These are phyloP conservation scores for Spongilla lacustris DNA, from an alignment of 37 sponge, comb jelly and placozoan genomes.

Conservation along the genomic window DNA sequence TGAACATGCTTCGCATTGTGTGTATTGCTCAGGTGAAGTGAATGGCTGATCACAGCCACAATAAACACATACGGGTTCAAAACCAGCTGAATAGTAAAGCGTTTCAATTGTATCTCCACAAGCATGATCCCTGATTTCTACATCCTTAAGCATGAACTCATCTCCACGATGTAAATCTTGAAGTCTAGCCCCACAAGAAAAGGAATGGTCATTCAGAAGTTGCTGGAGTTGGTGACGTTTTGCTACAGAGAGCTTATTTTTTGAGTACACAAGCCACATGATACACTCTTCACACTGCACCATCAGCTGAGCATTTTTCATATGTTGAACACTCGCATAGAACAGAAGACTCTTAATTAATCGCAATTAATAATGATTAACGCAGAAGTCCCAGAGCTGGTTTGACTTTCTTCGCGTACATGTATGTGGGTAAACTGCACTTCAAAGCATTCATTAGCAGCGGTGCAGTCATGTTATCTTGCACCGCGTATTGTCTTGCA, in stretches of 20 bases:
- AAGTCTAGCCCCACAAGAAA: constrained; percentile 45
- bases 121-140: constrained; percentile 23
- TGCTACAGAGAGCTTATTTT: constrained; percentile 15
- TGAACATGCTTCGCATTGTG: constrained; percentile 19
- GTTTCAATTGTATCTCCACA: constrained; percentile 52
- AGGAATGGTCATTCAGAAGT: constrained; percentile 15
- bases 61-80: constrained; percentile 33
- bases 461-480: too few relatives aligned
- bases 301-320: constrained; percentile 41
- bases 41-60: constrained; percentile 29
- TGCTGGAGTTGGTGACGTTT: constrained; percentile 17
- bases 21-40: constrained; percentile 10
- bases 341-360: constrained; percentile 27
- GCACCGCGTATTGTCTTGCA: too few relatives aligned
- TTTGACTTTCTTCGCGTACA: too few relatives aligned
- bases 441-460: too few relatives aligned
- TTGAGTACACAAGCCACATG: constrained; percentile 47
- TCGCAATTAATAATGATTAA: too few relatives aligned
- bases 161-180: constrained; percentile 31
- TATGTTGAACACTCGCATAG: constrained; percentile 47
- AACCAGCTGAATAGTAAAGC: constrained; percentile 56
- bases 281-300: constrained; percentile 49
- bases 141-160: constrained; percentile 23
- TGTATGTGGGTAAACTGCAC: too few relatives aligned
- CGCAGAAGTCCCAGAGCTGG: too few relatives aligned